Base-by-base conservation (phyloP, 2,888 invertebrate species). In the Mythimna vitellina region DNA sequence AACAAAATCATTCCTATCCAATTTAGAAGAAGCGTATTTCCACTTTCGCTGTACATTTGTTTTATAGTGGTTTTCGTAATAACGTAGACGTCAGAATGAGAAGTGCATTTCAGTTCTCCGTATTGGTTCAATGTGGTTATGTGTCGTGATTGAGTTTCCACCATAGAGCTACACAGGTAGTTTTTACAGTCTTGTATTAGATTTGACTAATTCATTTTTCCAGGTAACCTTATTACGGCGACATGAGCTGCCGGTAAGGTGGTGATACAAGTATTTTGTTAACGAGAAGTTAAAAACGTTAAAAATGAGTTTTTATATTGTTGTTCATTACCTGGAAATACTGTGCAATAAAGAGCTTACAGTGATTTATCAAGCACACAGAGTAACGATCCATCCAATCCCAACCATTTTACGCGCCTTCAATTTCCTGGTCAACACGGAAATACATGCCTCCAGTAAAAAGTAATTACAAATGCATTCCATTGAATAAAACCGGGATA, bases 91-190 rank as follows among this genome's bases (percentile, higher is more conserved):
- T 73, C 70, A 73, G 67, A 63, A 78, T 73, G 81, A 79, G 82
- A 74, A 76, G 76, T 88, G 88, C 87, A 88, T 82, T 82, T 81
- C 63, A 63, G 70, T 68, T 73, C 78, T 74, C 73, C 71, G 80
- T 82, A 80, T 82, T 69, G 78, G 61, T 76, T 64, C 78, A 86
- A 87, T 86, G 53, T 81, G 80, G 87, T 86, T 87, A 88, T 73
- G 66, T 81, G 76, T 61, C 65, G 66, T 81, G 78, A 81, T 84
- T 83, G 74, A 65, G 63, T 74, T 72, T 46, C 53, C 38, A 58
- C 42, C 10, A 58, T 54, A 72, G 68, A 63, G 58, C 65, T 65
- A 65, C 57, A 53, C 60, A 61, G 32, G 58, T 75, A 71, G 70
- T 66, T 66, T 76, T 65, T 54, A 5, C 20, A 35, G 25, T 68